phyloP scores from a whole-genome alignment of 1,140 invertebrate species.

The Hyles euphorbiae region DNA sequence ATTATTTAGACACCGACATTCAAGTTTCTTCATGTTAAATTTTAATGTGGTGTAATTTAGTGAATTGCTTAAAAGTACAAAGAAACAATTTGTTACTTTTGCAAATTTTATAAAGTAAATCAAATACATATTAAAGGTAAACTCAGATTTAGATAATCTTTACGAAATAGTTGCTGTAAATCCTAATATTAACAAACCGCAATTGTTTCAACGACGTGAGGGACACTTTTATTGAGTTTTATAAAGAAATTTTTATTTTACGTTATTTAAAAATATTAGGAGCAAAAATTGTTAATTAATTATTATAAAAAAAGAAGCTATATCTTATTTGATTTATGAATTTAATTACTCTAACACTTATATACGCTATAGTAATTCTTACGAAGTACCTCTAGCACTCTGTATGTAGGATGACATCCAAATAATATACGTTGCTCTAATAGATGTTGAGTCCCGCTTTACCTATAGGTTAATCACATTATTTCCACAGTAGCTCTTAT shows the following conservation, averaged over 20 bases:
- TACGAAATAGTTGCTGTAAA: constrained; percentile 70
- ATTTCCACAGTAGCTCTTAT: constrained; percentile 57
- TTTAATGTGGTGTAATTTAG: constrained; percentile 75
- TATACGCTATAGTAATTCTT: constrained; percentile 13
- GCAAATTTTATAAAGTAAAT: constrained; percentile 76
- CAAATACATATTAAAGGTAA: constrained; percentile 66
- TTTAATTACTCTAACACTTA: not conserved
- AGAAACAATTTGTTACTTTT: constrained; percentile 77
- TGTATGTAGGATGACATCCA: constrained; percentile 43
- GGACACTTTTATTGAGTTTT: constrained; percentile 51
- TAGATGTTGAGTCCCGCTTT: constrained; percentile 47
- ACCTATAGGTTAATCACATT: constrained; percentile 52
- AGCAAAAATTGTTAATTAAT: constrained; percentile 69
- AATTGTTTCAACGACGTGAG: constrained; percentile 48
- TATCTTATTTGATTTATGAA: constrained; percentile 1
- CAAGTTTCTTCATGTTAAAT: constrained; percentile 71
- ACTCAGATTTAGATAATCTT: constrained; percentile 64
- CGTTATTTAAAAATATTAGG: constrained; percentile 54
- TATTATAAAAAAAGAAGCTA: constrained; percentile 43
- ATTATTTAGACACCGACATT: constrained; percentile 72
- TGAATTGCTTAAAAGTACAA: constrained; percentile 77
- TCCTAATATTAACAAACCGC: constrained; percentile 51
- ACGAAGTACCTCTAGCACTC: constrained; percentile 43
- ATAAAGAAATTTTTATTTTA: constrained; percentile 52
- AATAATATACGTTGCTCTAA: constrained; percentile 46